phyloP scores from a whole-genome alignment of 2,113 vertebrate genomes.

The Rhombomys opimus region DNA sequence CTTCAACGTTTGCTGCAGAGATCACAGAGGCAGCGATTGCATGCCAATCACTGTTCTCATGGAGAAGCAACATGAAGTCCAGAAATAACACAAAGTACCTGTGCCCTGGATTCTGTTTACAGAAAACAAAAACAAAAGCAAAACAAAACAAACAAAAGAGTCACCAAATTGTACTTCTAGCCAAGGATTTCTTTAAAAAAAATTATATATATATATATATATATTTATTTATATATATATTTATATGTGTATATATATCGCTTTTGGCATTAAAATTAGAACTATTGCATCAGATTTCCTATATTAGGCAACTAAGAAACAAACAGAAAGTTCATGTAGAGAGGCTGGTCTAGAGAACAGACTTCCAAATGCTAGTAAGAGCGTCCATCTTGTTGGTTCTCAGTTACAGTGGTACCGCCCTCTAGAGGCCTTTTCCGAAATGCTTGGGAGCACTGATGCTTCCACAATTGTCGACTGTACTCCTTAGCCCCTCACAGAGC shows the following conservation, averaged over 20 bases:
- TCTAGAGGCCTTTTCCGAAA: conserved; percentile 59
- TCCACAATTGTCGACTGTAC: background rate
- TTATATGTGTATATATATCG: background rate
- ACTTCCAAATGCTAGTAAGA: background rate
- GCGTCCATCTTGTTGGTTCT: conserved; percentile 16
- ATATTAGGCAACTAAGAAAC: background rate
- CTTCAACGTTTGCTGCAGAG: background rate
- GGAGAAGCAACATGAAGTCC: background rate
- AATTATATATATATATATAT: too few species aligned
- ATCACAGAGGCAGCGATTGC: background rate
- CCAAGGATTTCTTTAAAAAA: background rate
- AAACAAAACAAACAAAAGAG: background rate
- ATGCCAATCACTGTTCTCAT: fast-evolving
- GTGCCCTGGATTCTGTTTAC: background rate
- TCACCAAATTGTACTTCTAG: background rate
- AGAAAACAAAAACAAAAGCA: background rate
- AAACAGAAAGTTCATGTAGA: background rate
- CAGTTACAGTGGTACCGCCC: background rate
- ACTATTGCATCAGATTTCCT: background rate
- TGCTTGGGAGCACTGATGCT: background rate
- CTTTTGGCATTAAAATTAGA: background rate
- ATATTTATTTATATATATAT: too few species aligned
- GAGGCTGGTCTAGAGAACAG: background rate
- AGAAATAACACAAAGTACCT: background rate
- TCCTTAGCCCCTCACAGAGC: background rate